Base-by-base conservation (phyloP, 2,797 vertebrate genomes). In the Diplodus puntazzo region DNA sequence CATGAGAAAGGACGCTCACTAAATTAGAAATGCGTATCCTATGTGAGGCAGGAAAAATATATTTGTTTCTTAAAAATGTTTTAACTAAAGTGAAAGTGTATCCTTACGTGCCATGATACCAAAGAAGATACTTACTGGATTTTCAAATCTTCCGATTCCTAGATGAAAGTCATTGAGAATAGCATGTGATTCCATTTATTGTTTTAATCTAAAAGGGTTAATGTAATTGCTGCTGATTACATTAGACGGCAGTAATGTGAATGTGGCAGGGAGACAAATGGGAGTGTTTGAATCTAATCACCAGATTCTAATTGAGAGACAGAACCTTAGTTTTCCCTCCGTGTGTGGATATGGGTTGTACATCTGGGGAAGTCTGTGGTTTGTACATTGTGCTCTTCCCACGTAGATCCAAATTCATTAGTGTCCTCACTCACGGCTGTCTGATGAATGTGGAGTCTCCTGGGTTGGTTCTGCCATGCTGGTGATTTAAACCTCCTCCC, bases 401-500 rank as follows among this genome's bases (percentile, higher is more conserved):
- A 20, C 68, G 60, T 68, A 53, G 42, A 69, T 78, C 64, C 14
- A 57, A 69, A 88, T 85, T 85, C 75, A 88, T 90, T 73, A 84
- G 67, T 17, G 18, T 77, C 62, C 21, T 50, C 57, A 1, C 68
- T 83, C 75, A 20, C 69, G 69, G 72, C 70, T 82, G 64, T 34
- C 74, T 77, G 85, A 81, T 87, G 71, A 84, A 82, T 84, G 84
- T 83, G 46, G 72, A 74, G 82, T 73, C 77, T 87, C 77, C 34
- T 39, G 57, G 39, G 77, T 75, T 39, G 60, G 59, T 11, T 81
- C 73, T 77, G 60, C 45, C 55, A 55, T 61, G 65, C 52, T 64
- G 62, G 65, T 80, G 82, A 89, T 82, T 86, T 79, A 80, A 89
- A 77, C 50, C 39, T 55, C 62, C 30, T 61, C 54, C 78, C 43